Percentiles rank a stretch among this genome's conserved stretches.
Evolutionary conservation across 2,113 vertebrate species (phyloP).

Genomic region (Chaetodon trifascialis): DNA sequence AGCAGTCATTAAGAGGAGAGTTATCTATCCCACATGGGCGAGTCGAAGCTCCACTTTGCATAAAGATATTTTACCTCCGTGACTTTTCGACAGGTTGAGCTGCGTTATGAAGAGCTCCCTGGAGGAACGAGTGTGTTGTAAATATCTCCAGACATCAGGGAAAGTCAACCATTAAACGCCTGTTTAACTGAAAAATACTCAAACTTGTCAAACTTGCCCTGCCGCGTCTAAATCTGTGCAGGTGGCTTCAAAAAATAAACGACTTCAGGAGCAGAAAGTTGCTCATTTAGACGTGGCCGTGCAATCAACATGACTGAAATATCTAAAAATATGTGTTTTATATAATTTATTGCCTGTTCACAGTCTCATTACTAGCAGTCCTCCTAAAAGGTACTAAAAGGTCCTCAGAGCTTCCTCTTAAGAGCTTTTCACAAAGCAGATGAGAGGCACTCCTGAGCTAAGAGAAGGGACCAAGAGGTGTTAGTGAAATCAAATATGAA

Average conservation of each 20-base stretch:
- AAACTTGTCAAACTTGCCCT: conserved; percentile 8
- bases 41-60: conserved; percentile 8
- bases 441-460: too few relatives aligned
- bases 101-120: conserved; percentile 17
- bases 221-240: neutral
- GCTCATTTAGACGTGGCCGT: too few relatives aligned
- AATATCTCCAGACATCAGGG: conserved; percentile 23
- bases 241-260: neutral
- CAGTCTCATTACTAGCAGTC: too few relatives aligned
- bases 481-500: too few relatives aligned
- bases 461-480: too few relatives aligned
- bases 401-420: too few relatives aligned
- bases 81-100: conserved; percentile 17
- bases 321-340: neutral
- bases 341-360: too few relatives aligned
- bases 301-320: neutral
- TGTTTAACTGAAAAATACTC: conserved; percentile 23
- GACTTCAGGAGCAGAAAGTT: neutral
- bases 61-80: conserved; percentile 33
- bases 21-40: conserved; percentile 29
- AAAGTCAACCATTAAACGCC: conserved; percentile 19
- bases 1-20: conserved; percentile 22
- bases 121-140: conserved; percentile 18
- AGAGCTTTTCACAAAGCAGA: too few relatives aligned
- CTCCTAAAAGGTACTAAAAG: too few relatives aligned